Percentiles rank a stretch among this genome's conserved stretches.
phyloP scores from a whole-genome alignment of 2,797 vertebrate genomes.

The Denticeps clupeoides region DNA sequence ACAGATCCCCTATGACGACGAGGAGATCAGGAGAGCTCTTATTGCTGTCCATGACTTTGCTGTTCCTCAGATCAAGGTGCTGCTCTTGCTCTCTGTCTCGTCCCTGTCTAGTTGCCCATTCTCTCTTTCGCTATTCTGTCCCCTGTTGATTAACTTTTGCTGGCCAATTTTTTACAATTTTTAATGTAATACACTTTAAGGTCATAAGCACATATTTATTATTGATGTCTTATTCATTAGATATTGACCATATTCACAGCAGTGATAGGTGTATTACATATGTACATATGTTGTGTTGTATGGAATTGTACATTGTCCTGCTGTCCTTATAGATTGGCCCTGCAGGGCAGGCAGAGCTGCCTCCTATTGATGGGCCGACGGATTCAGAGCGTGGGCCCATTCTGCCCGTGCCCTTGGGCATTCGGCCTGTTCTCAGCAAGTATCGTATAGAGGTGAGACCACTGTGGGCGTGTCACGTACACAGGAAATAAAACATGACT shows the following conservation, averaged over 20 bases:
- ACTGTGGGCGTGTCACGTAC: neutral
- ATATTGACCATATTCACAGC: too few relatives aligned
- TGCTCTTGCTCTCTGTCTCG: too few relatives aligned
- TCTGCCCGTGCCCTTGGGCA: constrained; percentile 83
- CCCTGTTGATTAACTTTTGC: too few relatives aligned
- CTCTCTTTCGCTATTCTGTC: too few relatives aligned
- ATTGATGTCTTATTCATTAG: too few relatives aligned
- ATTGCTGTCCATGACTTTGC: constrained; percentile 62
- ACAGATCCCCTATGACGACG: constrained; percentile 58
- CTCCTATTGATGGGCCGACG: constrained; percentile 72
- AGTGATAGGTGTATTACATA: too few relatives aligned
- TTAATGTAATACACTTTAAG: too few relatives aligned
- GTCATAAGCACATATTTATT: too few relatives aligned
- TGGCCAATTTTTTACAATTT: too few relatives aligned
- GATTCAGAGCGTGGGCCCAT: constrained; percentile 83
- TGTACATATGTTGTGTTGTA: neutral
- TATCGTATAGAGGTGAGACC: constrained; percentile 85
- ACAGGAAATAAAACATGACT: neutral
- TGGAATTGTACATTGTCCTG: neutral
- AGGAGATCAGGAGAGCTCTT: constrained; percentile 62
- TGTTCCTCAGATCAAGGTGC: constrained; percentile 64
- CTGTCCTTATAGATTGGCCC: constrained; percentile 71
- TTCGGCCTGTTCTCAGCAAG: constrained; percentile 85
- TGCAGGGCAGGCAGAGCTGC: constrained; percentile 77
- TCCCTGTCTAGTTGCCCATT: too few relatives aligned